phyloP scores from a whole-genome alignment of 2,797 vertebrate species.

The Varecia variegata region DNA sequence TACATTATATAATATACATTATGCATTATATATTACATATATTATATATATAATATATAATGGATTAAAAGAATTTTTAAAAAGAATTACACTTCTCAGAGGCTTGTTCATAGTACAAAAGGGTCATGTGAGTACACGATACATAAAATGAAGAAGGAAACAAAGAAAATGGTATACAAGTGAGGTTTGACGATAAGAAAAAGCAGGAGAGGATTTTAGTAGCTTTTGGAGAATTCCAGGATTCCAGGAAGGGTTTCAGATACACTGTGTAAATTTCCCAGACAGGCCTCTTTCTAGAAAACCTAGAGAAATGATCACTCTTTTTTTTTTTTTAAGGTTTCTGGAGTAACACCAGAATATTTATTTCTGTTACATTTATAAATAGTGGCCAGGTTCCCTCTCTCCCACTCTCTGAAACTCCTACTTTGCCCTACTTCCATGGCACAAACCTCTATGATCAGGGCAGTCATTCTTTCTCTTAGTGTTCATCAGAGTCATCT shows the following conservation, averaged over 20 bases:
- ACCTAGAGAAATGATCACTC: neutral
- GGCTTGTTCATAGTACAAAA: neutral
- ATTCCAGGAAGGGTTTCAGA: neutral
- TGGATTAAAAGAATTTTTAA: neutral
- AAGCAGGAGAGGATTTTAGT: neutral
- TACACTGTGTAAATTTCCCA: neutral
- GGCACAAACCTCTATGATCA: neutral
- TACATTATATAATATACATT: too few species aligned
- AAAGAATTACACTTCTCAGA: neutral
- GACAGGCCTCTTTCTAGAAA: neutral
- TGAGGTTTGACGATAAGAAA: neutral
- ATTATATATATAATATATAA: neutral
- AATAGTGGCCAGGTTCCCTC: neutral
- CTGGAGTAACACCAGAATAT: neutral
- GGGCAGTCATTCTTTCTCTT: neutral
- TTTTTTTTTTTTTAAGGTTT: neutral
- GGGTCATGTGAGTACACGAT: neutral
- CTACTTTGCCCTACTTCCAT: too few species aligned
- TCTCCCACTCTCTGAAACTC: neutral
- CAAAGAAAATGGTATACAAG: neutral
- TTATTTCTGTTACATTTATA: neutral
- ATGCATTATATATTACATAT: too few species aligned
- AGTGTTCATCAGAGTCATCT: neutral
- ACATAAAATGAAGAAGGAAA: neutral
- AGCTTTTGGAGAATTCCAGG: neutral